These are phyloP conservation scores for Hipparchia semele DNA, from an alignment of 2,888 invertebrate genomes.

Conservation along the genomic window DNA sequence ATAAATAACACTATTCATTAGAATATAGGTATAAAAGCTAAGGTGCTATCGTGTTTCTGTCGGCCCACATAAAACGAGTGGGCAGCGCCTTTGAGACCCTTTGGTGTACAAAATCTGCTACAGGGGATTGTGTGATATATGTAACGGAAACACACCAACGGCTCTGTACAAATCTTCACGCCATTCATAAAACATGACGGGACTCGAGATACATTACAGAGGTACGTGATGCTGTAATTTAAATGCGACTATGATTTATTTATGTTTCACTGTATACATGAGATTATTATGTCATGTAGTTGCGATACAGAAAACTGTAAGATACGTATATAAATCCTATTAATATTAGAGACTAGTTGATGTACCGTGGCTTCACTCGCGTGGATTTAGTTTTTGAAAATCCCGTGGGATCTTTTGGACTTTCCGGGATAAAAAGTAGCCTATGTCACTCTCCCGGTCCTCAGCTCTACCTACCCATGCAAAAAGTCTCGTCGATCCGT, in stretches of 20 bases:
- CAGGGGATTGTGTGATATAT: conserved; percentile 24
- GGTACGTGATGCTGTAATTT: conserved; percentile 30
- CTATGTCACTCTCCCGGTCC: too few relatives aligned
- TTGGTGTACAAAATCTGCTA: conserved; percentile 24
- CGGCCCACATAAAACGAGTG: conserved; percentile 25
- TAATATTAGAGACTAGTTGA: too few relatives aligned
- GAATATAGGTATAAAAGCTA: too few relatives aligned
- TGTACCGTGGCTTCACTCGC: too few relatives aligned
- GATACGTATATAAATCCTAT: too few relatives aligned
- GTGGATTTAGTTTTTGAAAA: too few relatives aligned
- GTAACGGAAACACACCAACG: conserved; percentile 25
- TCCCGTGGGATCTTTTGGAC: too few relatives aligned
- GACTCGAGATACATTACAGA: conserved; percentile 32
- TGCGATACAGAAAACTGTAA: background rate
- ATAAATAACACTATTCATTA: too few relatives aligned
- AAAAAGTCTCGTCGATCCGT: too few relatives aligned
- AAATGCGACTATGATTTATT: conserved; percentile 29
- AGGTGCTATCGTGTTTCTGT: conserved; percentile 5
- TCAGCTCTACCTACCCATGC: too few relatives aligned
- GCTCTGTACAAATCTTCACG: conserved; percentile 30
- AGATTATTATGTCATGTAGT: background rate
- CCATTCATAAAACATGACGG: conserved; percentile 37
- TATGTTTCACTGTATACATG: background rate
- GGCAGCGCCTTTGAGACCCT: conserved; percentile 23
- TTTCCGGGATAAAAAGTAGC: too few relatives aligned